Evolutionary conservation across 2,113 vertebrate species (phyloP), one percentile per base, ranked within the genome.

Genomic region (Pangasianodon gigas): DNA sequence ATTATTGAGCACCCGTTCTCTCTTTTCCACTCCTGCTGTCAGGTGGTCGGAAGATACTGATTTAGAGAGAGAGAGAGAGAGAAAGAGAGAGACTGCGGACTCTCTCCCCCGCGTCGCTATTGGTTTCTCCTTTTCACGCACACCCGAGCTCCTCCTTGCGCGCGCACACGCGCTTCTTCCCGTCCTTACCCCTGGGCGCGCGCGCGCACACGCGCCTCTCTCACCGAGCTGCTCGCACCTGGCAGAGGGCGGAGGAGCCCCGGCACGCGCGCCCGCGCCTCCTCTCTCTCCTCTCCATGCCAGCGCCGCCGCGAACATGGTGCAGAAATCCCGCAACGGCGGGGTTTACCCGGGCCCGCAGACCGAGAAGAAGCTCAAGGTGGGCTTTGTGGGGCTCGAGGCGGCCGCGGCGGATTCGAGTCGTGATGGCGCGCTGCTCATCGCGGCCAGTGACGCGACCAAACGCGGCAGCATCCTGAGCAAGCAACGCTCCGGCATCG

Each of bases 371-470:
- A 98, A 97, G 96, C 97, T 98, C 90, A 98, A 98, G 95, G 98
- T 99, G 95, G 98, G 98, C 93, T 99, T 99, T 93, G 98, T 99
- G 88, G 98, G 98, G 92, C 91, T 99, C 93, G 97, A 99, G 92
- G 95, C 97, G 29, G 97, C 97, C 6, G 97, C 97, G 6, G 93
- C 97, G 84, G 98, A 99, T 90, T 96, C 97, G 92, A 98, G 95
- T 91, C 95, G 97, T 91, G 98, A 99, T 89, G 98, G 98, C 90
- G 98, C 97, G 37, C 96, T 98, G 65, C 97, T 99, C 48, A 99
- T 99, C 86, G 96, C 97, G 21, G 96, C 96, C n/a, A 94, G 96
- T 11, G 97, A 97, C 87, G 96, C 95, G 88, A 94, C 93, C 89
- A 97, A 97, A 85, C 92, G 97, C 77, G 96, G 96, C 93, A 96